A percentile compares a stretch with the other conserved stretches of the same genome.
phyloP scores from a whole-genome alignment of 2,113 vertebrate genomes.

The Eublepharis macularius region DNA sequence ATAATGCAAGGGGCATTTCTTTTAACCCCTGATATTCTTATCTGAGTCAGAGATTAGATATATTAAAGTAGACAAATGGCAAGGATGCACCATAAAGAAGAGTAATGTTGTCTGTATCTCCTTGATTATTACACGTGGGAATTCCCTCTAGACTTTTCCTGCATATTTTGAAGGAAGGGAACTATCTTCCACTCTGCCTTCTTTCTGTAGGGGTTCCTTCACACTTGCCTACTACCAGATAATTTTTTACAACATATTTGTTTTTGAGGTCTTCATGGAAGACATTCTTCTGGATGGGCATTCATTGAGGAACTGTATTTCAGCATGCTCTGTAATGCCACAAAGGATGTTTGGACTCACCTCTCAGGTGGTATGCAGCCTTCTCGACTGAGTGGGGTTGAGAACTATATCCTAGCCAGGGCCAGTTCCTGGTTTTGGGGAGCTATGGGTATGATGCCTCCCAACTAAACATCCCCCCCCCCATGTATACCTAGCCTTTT shows the following conservation, averaged over 20 bases:
- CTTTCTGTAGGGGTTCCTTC: background rate
- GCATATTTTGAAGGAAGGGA: background rate
- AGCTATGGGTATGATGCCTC: no score
- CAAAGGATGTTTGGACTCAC: background rate
- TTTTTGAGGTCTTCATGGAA: background rate
- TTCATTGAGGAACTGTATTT: background rate
- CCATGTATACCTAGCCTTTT: no score
- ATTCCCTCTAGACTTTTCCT: background rate
- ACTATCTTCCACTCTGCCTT: background rate
- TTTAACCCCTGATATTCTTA: constrained; percentile 55
- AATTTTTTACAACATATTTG: background rate
- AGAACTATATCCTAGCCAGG: no score
- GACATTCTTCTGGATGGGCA: background rate
- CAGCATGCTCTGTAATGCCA: background rate
- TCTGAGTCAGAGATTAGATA: constrained; percentile 53
- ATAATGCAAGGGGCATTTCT: constrained; percentile 56
- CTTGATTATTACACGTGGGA: background rate
- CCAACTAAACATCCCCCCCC: no score
- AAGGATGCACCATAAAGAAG: background rate
- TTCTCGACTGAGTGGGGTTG: no score
- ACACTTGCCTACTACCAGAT: no score
- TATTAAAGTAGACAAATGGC: constrained; percentile 4
- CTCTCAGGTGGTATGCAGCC: background rate
- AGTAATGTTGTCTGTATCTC: background rate
- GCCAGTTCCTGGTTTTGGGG: no score